Base-by-base conservation (phyloP, 2,113 vertebrate genomes). In the Campylomormyrus tamandua region DNA sequence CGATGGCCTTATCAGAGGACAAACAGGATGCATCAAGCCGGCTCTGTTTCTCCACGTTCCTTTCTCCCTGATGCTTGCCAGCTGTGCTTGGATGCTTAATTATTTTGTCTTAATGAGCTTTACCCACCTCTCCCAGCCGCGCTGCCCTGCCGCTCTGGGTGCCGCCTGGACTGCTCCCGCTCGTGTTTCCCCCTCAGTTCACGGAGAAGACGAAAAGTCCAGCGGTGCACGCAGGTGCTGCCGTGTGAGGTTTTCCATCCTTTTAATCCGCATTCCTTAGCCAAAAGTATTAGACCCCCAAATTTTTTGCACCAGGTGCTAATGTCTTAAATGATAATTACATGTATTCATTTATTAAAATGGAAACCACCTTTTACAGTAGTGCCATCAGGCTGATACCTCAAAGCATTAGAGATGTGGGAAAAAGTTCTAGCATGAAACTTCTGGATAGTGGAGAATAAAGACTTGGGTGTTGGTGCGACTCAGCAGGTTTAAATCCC, bases 31-130 rank as follows among this genome's bases (percentile, higher is more conserved):
- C 95, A 95, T 96, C 95, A 96, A 96, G 95, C 94, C 83, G 93
- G 92, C 93, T 93, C 95, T 94, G 94, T 95, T 94, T 94, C 95
- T 93, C 92, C 89, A 92, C 93, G 94, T 62, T 91, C 86, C 89
- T 88, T 46, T 86, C 58, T 77, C 91, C 92, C 90, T 91, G 92
- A 96, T 95, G 95, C 95, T 89, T 93, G 94, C 95, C 96, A 96
- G 96, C 95, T 96, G 96, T 95, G 95, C 94, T 94, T 93, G 93
- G 92, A 92, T 94, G 95, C 96, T 95, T 96, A 96, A 96, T 96
- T 96, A 96, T 96, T 95, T 95, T 92, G 93, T 92, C 94, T 94
- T 96, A 96, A 96, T 96, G 96, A 96, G 95, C 95, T 95, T 95
- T 62, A 93, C 92, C 93, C 94, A 95, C 95, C 94, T 95, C 95